These are phyloP conservation scores for Etheostoma nigrum DNA, from an alignment of 2,797 vertebrate genomes.

Conservation along the genomic window DNA sequence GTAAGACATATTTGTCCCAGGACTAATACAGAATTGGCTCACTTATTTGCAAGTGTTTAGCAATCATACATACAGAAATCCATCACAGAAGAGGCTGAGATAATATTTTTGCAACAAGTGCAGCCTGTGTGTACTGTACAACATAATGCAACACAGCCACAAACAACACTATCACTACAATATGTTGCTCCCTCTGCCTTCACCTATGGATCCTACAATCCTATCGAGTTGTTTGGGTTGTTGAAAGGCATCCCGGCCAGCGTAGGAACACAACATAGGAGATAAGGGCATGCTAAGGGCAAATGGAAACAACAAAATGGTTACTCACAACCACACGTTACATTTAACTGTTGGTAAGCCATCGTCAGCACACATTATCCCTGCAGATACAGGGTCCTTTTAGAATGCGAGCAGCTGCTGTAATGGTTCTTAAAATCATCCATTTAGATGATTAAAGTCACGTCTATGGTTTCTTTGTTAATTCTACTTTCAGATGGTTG, in stretches of 20 bases:
- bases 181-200: constrained; percentile 1
- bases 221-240: background rate
- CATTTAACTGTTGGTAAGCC: constrained; percentile 4
- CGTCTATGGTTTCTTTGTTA: constrained; percentile 31
- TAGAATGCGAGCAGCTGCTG: constrained; percentile 12
- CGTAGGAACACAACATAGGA: constrained; percentile 15
- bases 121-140: background rate
- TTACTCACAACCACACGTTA: background rate
- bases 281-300: background rate
- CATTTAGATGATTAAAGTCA: constrained; percentile 59
- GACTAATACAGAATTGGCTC: constrained; percentile 1
- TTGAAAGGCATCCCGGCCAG: constrained; percentile 3
- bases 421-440: constrained; percentile 42
- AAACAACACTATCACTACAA: background rate
- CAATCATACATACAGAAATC: background rate
- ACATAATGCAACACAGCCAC: constrained; percentile 11
- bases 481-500: constrained; percentile 45
- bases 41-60: background rate
- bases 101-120: constrained; percentile 5
- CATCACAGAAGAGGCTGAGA: background rate
- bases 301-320: constrained; percentile 17
- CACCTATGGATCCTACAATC: background rate
- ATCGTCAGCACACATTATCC: constrained; percentile 27
- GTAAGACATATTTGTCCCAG: background rate
- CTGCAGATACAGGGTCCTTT: constrained; percentile 31